Conservation (phyloP, 1,140 invertebrate species). For the Bursaphelenchus mucronatus region DNA sequence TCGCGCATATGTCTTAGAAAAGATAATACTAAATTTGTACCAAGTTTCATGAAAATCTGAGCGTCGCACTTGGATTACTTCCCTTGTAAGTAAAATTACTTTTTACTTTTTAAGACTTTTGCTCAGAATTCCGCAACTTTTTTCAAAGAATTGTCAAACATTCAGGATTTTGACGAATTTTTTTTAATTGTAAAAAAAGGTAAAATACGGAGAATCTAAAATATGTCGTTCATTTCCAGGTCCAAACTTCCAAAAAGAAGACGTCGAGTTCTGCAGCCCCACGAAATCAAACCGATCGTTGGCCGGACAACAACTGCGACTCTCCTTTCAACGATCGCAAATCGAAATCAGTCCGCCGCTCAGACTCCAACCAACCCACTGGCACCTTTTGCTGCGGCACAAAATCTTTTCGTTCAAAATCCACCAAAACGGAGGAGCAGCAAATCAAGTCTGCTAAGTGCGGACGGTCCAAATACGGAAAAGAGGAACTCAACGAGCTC, state of each 20-base stretch:
- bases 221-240: neutral
- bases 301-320: slow-evolving; percentile 24
- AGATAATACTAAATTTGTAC: no score
- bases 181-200: neutral
- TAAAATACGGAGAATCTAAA: neutral
- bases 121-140: neutral
- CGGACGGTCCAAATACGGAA: no score
- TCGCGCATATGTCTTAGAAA: no score
- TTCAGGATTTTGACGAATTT: neutral
- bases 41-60: no score
- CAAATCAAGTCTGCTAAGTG: slow-evolving; percentile 8
- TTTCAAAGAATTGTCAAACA: neutral
- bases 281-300: slow-evolving; percentile 37
- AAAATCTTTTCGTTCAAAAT: slow-evolving; percentile 13
- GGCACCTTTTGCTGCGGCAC: neutral
- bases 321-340: slow-evolving; percentile 20
- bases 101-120: neutral
- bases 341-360: slow-evolving; percentile 5
- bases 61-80: no score
- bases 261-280: slow-evolving; percentile 45
- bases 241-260: slow-evolving; percentile 57
- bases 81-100: neutral
- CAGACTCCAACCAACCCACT: slow-evolving; percentile 5
- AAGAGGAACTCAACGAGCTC: no score
- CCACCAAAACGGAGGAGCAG: slow-evolving; percentile 9